Base-by-base conservation (phyloP, 2,113 vertebrate species). In the Mormoops blainvillei region DNA sequence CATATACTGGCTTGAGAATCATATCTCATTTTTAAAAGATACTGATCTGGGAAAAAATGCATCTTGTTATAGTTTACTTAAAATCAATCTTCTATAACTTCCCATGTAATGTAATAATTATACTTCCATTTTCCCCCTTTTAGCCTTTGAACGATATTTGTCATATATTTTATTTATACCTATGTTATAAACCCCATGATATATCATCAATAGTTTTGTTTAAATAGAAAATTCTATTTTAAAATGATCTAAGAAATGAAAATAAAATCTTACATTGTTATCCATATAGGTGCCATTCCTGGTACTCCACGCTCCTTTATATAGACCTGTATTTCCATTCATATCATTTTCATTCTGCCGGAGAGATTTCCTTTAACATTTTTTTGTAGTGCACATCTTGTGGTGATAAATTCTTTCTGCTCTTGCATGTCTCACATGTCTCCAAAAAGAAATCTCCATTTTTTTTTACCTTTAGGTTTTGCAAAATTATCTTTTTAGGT, bases 381-480 rank as follows among this genome's bases (percentile, higher is more conserved):
- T 91, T 91, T 48, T 81, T 65, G 0, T 82, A 68, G 13, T 52
- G 5, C 9, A 50, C 18, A 48, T 82, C n/a, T 89, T 33, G 10
- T 61, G 31, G 26, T 82, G 73, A 76, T 70, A 41, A 78, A 26
- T 87, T 50, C 9, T 76, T 93, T 82, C 16, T 56, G 52, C 16
- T 77, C 76, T 94, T 43, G 10, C 19, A 65, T 61, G 31, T 41
- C 43, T 91, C 33, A 80, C 11, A 41, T 41, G 22, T 71, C 24
- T 71, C 22, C 43, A 48, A 56, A 61, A 18, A 92, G 18, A 33
- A 56, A 4, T 22, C 10, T 26, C 26, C 9, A 83, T 71, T 74
- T 58, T 68, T 58, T 68, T 96, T 93, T 91, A 19, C 38, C 45
- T 96, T 87, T 24, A 63, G 45, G 67, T 63, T 89, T 92, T 90